Evolutionary conservation across 2,113 vertebrate genomes (phyloP).

Genomic region (Pangasianodon hypophthalmus): DNA sequence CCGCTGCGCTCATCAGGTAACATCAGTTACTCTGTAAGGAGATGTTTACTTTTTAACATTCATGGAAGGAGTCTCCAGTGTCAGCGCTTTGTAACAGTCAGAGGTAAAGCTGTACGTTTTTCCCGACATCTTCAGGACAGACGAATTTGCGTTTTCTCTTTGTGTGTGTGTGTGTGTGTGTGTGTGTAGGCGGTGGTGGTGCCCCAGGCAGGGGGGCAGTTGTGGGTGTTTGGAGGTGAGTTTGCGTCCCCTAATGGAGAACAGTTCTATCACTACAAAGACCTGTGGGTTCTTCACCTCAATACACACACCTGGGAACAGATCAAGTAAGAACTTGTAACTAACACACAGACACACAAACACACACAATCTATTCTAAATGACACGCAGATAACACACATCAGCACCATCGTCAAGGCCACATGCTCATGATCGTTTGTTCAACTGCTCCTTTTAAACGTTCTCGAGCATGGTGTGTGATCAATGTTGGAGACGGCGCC

Average conservation of each 20-base stretch:
- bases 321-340: conserved; percentile 82
- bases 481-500: neutral
- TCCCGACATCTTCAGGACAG: too few species aligned
- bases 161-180: conserved; percentile 3
- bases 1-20: conserved; percentile 94
- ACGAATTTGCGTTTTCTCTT: too few species aligned
- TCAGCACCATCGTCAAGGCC: neutral
- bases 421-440: neutral
- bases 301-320: conserved; percentile 90
- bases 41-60: neutral
- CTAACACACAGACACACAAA: neutral
- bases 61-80: neutral
- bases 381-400: neutral
- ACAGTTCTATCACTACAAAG: conserved; percentile 97
- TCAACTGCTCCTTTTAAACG: neutral
- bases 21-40: neutral
- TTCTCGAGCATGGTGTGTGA: neutral
- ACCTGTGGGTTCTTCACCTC: conserved; percentile 96
- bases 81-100: neutral
- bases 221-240: conserved; percentile 97
- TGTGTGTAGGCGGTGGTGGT: conserved; percentile 82
- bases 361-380: neutral
- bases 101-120: neutral
- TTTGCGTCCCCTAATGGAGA: conserved; percentile 92
- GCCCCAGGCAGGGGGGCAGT: conserved; percentile 86